These are phyloP conservation scores for Elmis aenea DNA, from an alignment of 2,888 invertebrate genomes.

Conservation along the genomic window DNA sequence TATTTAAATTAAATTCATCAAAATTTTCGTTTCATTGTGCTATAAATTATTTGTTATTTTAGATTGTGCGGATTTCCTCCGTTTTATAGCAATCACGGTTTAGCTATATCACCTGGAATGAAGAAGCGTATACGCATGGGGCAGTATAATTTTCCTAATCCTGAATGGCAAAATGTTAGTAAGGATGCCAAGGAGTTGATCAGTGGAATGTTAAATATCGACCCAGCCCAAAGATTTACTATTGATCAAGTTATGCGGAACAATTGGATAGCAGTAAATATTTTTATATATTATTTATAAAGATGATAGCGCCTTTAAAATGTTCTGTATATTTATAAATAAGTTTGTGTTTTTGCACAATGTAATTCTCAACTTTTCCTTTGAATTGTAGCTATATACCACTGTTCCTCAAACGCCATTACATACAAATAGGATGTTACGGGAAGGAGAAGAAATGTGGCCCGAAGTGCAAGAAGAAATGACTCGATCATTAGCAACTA, in stretches of 20 bases:
- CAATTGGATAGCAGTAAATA: constrained; percentile 78
- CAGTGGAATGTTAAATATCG: constrained; percentile 88
- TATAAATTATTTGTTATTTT: constrained; percentile 14
- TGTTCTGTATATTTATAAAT: no score
- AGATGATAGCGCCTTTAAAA: constrained; percentile 45
- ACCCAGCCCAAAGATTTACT: constrained; percentile 81
- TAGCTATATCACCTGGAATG: constrained; percentile 99
- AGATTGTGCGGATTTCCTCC: constrained; percentile 96
- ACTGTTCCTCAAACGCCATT: constrained; percentile 94
- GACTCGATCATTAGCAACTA: constrained; percentile 94
- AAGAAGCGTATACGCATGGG: constrained; percentile 93
- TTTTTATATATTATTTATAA: no score
- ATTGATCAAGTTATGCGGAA: constrained; percentile 89
- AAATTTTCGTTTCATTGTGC: no score
- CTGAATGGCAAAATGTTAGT: constrained; percentile 94
- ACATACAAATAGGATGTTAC: constrained; percentile 81
- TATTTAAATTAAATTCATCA: constrained; percentile 26
- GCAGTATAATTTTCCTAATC: constrained; percentile 94
- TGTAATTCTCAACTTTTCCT: no score
- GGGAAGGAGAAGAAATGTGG: constrained; percentile 92
- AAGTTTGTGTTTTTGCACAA: no score
- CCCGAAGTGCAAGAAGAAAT: constrained; percentile 98
- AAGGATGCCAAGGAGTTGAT: constrained; percentile 94
- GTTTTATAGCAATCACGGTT: constrained; percentile 96
- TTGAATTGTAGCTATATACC: constrained; percentile 59